A percentile compares a stretch with the other conserved stretches of the same genome.
Evolutionary conservation across 1,140 invertebrate genomes (phyloP).

Genomic region (Nomia melanderi): DNA sequence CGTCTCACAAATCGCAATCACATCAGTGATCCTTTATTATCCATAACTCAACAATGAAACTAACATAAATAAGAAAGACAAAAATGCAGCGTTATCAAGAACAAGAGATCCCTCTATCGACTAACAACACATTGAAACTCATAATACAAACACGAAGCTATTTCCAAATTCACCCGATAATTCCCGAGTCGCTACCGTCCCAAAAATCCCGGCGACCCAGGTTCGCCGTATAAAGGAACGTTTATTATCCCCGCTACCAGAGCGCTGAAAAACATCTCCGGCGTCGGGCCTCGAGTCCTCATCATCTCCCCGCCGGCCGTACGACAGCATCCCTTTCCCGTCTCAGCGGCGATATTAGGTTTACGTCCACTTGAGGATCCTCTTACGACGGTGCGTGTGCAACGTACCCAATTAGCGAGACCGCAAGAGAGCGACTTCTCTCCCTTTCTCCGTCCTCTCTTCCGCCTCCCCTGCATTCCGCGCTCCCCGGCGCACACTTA

Average conservation of each 20-base stretch:
- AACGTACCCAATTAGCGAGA: constrained; percentile 64
- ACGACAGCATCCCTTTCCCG: constrained; percentile 39
- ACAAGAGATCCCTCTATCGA: too few relatives aligned
- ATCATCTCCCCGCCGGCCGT: not conserved
- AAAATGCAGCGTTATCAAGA: too few relatives aligned
- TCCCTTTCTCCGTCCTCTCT: constrained; percentile 55
- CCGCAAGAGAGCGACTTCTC: constrained; percentile 63
- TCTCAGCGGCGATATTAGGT: constrained; percentile 56
- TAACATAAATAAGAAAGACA: too few relatives aligned
- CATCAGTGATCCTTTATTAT: too few relatives aligned
- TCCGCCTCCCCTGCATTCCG: constrained; percentile 55
- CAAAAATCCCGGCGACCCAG: too few relatives aligned
- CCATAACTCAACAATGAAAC: too few relatives aligned
- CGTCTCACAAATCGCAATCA: too few relatives aligned
- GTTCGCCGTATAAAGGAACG: too few relatives aligned
- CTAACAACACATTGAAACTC: too few relatives aligned
- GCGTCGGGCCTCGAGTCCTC: not conserved
- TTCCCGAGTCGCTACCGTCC: too few relatives aligned
- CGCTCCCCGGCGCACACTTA: constrained; percentile 53
- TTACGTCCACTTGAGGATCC: constrained; percentile 57
- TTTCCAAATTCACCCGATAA: too few relatives aligned
- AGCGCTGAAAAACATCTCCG: not conserved
- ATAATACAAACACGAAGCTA: too few relatives aligned
- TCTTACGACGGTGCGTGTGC: constrained; percentile 58
- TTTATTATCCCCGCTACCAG: not conserved